Percentiles rank a stretch among this genome's conserved stretches.
Evolutionary conservation across 92 coral and sea anemone genomes (phyloP).

Genomic region (Paragorgia papillata): DNA sequence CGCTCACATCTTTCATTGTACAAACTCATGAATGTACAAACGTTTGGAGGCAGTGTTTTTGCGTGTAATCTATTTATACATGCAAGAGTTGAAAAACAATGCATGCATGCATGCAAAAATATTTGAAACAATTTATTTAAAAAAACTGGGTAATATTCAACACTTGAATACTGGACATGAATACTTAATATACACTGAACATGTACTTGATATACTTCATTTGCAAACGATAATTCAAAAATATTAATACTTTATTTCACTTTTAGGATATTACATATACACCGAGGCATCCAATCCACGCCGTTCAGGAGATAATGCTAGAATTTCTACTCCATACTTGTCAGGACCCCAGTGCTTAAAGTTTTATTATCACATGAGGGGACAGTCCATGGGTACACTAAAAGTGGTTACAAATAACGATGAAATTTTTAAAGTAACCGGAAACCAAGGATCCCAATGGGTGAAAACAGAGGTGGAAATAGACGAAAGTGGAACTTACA

Average conservation of each 20-base stretch:
- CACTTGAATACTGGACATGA: too few species aligned
- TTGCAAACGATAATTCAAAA: too few species aligned
- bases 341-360: slow-evolving; percentile 9
- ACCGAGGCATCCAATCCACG: slow-evolving; percentile 23
- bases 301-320: slow-evolving; percentile 7
- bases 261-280: slow-evolving; percentile 19
- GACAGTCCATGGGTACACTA: neutral
- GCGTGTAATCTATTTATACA: too few species aligned
- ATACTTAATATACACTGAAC: too few species aligned
- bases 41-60: too few species aligned
- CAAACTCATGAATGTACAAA: too few species aligned
- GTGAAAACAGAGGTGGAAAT: neutral
- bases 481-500: neutral
- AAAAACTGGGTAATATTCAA: too few species aligned
- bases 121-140: too few species aligned
- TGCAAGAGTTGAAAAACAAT: too few species aligned
- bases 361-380: slow-evolving; percentile 19
- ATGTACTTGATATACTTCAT: too few species aligned
- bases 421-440: neutral
- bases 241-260: neutral
- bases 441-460: slow-evolving; percentile 23
- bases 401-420: neutral
- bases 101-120: too few species aligned
- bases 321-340: slow-evolving; percentile 10
- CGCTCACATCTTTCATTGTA: too few species aligned